Base-by-base conservation (phyloP, 2,797 vertebrate genomes). In the Sparus aurata region DNA sequence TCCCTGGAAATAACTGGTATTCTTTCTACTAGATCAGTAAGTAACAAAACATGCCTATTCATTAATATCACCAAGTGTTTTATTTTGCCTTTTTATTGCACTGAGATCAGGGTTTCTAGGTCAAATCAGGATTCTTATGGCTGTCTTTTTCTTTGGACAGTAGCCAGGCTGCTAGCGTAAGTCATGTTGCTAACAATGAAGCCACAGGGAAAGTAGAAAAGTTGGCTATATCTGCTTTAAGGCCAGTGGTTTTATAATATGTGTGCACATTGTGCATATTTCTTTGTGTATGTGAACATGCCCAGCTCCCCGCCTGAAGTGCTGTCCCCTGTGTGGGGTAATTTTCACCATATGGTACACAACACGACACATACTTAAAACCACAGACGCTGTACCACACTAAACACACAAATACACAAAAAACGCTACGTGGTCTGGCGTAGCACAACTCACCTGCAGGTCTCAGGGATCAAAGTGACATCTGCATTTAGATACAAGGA, bases 311-410 rank as follows among this genome's bases (percentile, higher is more conserved):
- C 38, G 78, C 76, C 41, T 84, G 27, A 49, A 74, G 76, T 77
- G 45, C 46, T 64, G 64, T 82, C 79, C 82, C 74, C 73, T 58
- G 70, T 67, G 77, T 75, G 83, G 74, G 47, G 76, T 89, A 82
- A 92, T 90, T 74, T 82, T 82, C 75, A 84, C 78, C 88, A 90
- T 87, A 86, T 83, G 84, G 79, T 54, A 80, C 68, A 49, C 74
- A 89, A 84, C 77, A 83, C 50, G 58, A 85, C 66, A 88, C 75
- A 76, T 43, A 61, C 53, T 69, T 63, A 77, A 38, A 85, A 79
- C 72, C 70, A 63, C 66, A 75, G 58, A 84, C 45, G 78, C 57
- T 55, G 57, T 57, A 46, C 34, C 58, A 62, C 58, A 68, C 22
- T 57, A 34, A 38, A 83, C 50, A 82, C 73, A 70, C 49, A 76